phyloP scores from a whole-genome alignment of 1,140 invertebrate genomes.

The Drosophila obscura region DNA sequence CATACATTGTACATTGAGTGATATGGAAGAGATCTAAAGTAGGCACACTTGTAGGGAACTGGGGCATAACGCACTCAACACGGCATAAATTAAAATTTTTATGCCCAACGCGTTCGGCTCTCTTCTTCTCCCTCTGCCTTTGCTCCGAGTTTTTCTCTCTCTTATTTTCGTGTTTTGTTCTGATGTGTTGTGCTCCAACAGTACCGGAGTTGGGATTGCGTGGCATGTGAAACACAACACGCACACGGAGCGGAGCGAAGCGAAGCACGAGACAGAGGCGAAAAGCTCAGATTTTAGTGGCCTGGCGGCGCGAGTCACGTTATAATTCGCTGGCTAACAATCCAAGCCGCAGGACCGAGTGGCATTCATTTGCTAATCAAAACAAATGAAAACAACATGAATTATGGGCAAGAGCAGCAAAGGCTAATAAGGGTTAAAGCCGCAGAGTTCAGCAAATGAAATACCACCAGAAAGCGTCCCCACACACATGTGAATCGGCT shows the following conservation, averaged over 20 bases:
- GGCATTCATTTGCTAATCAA: conserved; percentile 77
- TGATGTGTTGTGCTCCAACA: conserved; percentile 22
- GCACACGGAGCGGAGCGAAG: conserved; percentile 20
- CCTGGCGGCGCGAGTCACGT: conserved; percentile 58
- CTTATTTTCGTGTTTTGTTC: conserved; percentile 8
- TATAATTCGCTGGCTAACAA: conserved; percentile 60
- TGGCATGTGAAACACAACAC: conserved; percentile 73
- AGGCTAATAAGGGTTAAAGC: conserved; percentile 78
- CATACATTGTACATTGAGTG: conserved; percentile 30
- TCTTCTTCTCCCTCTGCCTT: background rate
- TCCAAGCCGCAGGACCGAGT: conserved; percentile 32
- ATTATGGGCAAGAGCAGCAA: conserved; percentile 58
- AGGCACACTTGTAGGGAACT: conserved; percentile 61
- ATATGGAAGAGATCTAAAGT: conserved; percentile 53
- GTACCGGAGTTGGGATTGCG: conserved; percentile 46
- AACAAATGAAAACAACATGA: conserved; percentile 81
- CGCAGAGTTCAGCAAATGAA: conserved; percentile 63
- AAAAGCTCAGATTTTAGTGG: conserved; percentile 76
- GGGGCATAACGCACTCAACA: conserved; percentile 78
- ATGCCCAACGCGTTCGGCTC: conserved; percentile 20
- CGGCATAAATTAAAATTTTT: conserved; percentile 82
- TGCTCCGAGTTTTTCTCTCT: background rate
- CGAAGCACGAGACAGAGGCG: conserved; percentile 36
- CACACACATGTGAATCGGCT: conserved; percentile 23
- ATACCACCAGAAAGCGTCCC: conserved; percentile 46